Percentiles rank a stretch among this genome's conserved stretches.
These are phyloP conservation scores for Lutraria rhynchaena DNA, from an alignment of 1,140 invertebrate genomes.

Conservation along the genomic window DNA sequence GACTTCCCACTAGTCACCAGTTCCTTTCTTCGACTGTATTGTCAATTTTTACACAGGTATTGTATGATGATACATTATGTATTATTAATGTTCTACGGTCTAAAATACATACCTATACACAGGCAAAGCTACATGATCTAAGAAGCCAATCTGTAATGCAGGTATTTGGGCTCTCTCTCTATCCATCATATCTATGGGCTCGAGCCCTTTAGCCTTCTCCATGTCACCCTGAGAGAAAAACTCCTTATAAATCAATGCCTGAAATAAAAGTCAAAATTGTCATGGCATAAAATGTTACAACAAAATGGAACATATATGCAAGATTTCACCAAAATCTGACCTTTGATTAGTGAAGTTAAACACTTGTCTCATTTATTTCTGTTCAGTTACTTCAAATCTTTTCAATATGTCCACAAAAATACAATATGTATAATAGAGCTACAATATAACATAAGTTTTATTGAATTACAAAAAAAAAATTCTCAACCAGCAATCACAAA, in stretches of 20 bases:
- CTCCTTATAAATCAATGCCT: conserved; percentile 91
- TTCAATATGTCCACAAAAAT: too few species aligned
- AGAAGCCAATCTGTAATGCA: conserved; percentile 91
- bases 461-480: too few species aligned
- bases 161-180: conserved; percentile 91
- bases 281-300: too few species aligned
- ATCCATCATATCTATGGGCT: conserved; percentile 91
- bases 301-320: too few species aligned
- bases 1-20: too few species aligned
- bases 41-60: neutral
- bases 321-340: too few species aligned
- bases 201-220: conserved; percentile 90
- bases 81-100: conserved; percentile 22
- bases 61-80: neutral
- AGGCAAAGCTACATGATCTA: conserved; percentile 86
- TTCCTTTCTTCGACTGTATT: neutral
- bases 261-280: conserved; percentile 72
- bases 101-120: conserved; percentile 84
- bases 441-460: too few species aligned
- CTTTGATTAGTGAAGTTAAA: too few species aligned
- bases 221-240: conserved; percentile 94
- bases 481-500: too few species aligned
- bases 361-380: too few species aligned
- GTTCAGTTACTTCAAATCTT: too few species aligned
- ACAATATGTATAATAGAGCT: too few species aligned